Base-by-base conservation (phyloP, 2,113 vertebrate genomes). In the Nothocercus nigrocapillus region DNA sequence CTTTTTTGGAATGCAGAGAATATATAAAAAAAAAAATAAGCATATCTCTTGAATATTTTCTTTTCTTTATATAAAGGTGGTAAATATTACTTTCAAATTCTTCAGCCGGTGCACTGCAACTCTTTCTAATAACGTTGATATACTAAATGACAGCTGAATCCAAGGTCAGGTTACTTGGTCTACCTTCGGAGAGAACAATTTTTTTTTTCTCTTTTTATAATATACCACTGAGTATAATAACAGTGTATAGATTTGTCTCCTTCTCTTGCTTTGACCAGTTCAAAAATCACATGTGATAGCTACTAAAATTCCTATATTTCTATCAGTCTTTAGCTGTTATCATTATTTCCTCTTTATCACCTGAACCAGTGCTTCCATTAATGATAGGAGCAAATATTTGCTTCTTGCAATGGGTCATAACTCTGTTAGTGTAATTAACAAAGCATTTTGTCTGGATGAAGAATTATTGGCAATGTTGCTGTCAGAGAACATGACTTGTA, bases 361-460 rank as follows among this genome's bases (percentile, higher is more conserved):
- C 5, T 1, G 1, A 16, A 62, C 38, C 32, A 58, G 51, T 85
- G 14, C 3, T 87, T 89, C 66, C 9, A 36, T 44, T 47, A 53
- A 28, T 34, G 36, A 64, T 76, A 85, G 47, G 49, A 88, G 68
- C 6, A 58, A 88, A 94, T 18, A 76, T 2, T 9, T 6, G 4
- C 2, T 85, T 80, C 28, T 40, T 18, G 5, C 93, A 96, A 82
- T 42, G 12, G 17, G 19, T 34, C 2, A 2, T 21, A 59, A 20
- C 27, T 78, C 56, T 82, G 2, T n/a, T 63, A 81, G 20, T 42
- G 30, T 15, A 86, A 75, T 40, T 40, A 61, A 86, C 11, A 75
- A 91, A 82, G 11, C 4, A 32, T 93, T 92, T 79, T 91, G 74
- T 72, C 20, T 69, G 89, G n/a, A 70, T 75, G 30, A 20, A 78